Percentiles rank a stretch among this genome's conserved stretches.
Conservation (phyloP, 2,888 invertebrate species). For the Mellilla xanthometata region DNA sequence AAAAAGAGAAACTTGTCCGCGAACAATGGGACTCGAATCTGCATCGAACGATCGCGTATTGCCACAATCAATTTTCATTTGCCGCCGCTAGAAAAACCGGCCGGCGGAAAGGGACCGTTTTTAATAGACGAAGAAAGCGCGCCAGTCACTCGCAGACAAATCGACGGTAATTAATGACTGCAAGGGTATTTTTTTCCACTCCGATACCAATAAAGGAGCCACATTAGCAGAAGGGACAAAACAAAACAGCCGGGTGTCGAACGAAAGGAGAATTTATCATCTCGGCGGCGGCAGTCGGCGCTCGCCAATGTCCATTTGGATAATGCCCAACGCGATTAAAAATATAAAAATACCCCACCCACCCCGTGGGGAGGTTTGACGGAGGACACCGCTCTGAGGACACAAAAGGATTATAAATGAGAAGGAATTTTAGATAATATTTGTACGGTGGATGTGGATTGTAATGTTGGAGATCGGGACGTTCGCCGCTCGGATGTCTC, state of each 20-base stretch:
- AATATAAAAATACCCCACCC: conserved; percentile 80
- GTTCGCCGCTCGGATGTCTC: conserved; percentile 39
- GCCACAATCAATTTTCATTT: conserved; percentile 72
- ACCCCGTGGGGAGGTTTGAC: conserved; percentile 63
- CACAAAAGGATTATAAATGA: conserved; percentile 84
- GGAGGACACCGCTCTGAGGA: conserved; percentile 81
- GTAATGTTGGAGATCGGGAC: conserved; percentile 73
- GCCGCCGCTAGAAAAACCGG: conserved; percentile 34
- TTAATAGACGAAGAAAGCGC: conserved; percentile 74
- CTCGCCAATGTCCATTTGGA: conserved; percentile 82
- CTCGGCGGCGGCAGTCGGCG: conserved; percentile 76
- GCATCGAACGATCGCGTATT: conserved; percentile 71
- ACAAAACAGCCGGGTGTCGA: conserved; percentile 76
- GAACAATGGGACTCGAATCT: conserved; percentile 63
- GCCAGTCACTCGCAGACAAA: conserved; percentile 76
- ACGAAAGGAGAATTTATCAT: conserved; percentile 82
- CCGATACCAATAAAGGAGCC: conserved; percentile 69
- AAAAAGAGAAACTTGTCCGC: conserved; percentile 52
- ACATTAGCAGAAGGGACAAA: conserved; percentile 71
- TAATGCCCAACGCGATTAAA: conserved; percentile 83
- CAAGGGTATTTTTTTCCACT: conserved; percentile 64
- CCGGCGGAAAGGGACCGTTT: conserved; percentile 61
- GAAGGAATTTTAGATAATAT: conserved; percentile 84
- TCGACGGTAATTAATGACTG: conserved; percentile 78
- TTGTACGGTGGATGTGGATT: conserved; percentile 82